Evolutionary conservation across 2,113 vertebrate genomes (phyloP), one percentile per base, ranked within the genome.

Genomic region (Alexandromys fortis): DNA sequence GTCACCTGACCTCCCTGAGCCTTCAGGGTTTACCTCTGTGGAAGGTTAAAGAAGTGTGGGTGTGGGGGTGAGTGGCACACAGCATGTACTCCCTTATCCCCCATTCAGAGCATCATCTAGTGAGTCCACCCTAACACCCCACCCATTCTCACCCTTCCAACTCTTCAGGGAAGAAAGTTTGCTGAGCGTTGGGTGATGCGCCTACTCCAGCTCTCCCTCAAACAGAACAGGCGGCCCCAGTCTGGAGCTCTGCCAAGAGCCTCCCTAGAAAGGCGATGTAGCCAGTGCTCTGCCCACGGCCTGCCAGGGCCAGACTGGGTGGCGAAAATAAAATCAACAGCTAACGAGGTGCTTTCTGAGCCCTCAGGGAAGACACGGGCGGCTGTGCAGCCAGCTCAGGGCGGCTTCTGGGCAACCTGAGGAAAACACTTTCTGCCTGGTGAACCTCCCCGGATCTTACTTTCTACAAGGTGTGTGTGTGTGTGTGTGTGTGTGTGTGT

Each of bases 241-340:
- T 95, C 96, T 96, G 96, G 96, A 95, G 86, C 97, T 94, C 97
- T 98, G 98, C 98, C 98, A 98, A 98, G 97, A 98, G 97, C 95
- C 97, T 98, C 97, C 98, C 98, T 95, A 97, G 98, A 98, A 97
- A 98, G 97, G 96, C 92, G 86, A 96, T 52, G 81, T 92, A 96
- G 98, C 98, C 98, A 98, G 98, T 98, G 95, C 94, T 96, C 98
- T 94, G 97, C 90, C 91, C 97, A 97, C 93, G 97, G 97, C 96
- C 95, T 97, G 98, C 98, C 98, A 98, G 98, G 97, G 93, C 96
- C 98, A 97, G 98, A 96, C 98, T 98, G 98, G 98, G 98, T 96
- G 98, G 97, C 93, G 97, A 97, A 97, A 98, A 97, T 97, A 97
- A 98, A 98, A 98, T 97, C 98, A 98, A 97, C 97, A 98, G 97